Base-by-base conservation (phyloP, 2,888 invertebrate species). In the Carterocephalus palaemon region DNA sequence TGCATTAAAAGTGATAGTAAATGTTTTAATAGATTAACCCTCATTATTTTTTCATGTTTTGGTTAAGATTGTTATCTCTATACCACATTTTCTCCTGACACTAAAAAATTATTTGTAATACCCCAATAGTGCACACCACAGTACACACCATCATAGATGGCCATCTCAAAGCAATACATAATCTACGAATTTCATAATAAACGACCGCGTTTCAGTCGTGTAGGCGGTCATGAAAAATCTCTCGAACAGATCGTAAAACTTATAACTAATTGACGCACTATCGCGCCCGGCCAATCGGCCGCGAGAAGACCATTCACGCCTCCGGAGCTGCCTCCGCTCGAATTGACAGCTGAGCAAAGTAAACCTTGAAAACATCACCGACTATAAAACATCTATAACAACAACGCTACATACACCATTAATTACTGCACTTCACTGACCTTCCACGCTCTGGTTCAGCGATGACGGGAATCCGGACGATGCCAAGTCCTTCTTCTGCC, bases 391-490 rank as follows among this genome's bases (percentile, higher is more conserved):
- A 50, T 56, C 57, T 58, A 54, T 49, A 56, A 56, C 56, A 59
- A 68, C 62, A 60, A 61, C 40, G 51, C 47, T 52, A 57, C 52
- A 52, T 43, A 36, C 17, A 17, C 29, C 49, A 48, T 50, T 51
- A 49, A 53, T 53, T 52, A 54, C 37, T 42, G 32, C 49, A 59
- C 48, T 53, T 50, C 46, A 56, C 81, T 64, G 57, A 86, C 86
- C 86, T 83, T 82, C 84, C 49, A 78, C 76, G 58, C 82, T 83
- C 59, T 81, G 83, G 54, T 84, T 84, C 52, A 84, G 56, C 47
- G 82, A 79, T 48, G 78, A 64, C 20, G 79, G 82, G 23, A 70
- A 76, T 51, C 64, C 78, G 42, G 78, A 65, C 42, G 77, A 66
- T 36, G 66, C 56, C 51, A 82, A 60, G 51, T 80, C 80, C 61